A percentile compares a stretch with the other conserved stretches of the same genome.
Conservation (phyloP, 2,888 invertebrate genomes). For the Synanthedon andrenaeformis region DNA sequence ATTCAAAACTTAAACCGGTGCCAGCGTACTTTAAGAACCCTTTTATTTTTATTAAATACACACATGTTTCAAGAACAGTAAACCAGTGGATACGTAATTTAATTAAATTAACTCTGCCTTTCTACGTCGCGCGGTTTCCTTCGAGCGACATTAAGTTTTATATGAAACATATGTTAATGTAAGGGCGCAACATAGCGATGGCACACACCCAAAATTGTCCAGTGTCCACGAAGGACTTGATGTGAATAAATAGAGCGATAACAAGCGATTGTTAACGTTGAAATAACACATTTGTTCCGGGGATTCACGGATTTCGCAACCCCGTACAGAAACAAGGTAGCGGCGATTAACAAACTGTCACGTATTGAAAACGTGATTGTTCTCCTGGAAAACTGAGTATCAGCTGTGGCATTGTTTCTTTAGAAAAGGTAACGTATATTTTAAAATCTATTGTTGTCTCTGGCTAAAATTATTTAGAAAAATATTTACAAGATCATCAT, state of each 20-base stretch:
- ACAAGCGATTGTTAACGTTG: too few relatives aligned
- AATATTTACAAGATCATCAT: too few relatives aligned
- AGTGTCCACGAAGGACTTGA: neutral
- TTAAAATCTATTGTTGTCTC: too few relatives aligned
- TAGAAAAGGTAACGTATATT: too few relatives aligned
- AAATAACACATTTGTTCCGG: slow-evolving; percentile 1
- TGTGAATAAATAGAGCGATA: too few relatives aligned
- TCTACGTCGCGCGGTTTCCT: slow-evolving; percentile 4
- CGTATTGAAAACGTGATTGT: neutral
- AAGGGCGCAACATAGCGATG: neutral
- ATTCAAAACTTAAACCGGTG: too few relatives aligned
- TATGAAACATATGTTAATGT: slow-evolving; percentile 10
- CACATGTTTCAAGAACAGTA: too few relatives aligned
- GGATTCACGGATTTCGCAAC: slow-evolving; percentile 3
- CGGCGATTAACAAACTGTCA: neutral
- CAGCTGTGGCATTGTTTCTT: neutral
- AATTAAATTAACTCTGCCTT: neutral
- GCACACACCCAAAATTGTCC: neutral
- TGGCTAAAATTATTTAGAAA: too few relatives aligned
- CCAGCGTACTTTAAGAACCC: too few relatives aligned
- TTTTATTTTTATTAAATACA: too few relatives aligned
- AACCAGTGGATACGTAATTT: too few relatives aligned
- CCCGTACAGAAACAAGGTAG: neutral
- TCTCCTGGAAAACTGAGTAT: neutral
- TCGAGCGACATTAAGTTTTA: slow-evolving; percentile 7